phyloP scores from a whole-genome alignment of 1,140 invertebrate species.

The Solenopsis invicta region DNA sequence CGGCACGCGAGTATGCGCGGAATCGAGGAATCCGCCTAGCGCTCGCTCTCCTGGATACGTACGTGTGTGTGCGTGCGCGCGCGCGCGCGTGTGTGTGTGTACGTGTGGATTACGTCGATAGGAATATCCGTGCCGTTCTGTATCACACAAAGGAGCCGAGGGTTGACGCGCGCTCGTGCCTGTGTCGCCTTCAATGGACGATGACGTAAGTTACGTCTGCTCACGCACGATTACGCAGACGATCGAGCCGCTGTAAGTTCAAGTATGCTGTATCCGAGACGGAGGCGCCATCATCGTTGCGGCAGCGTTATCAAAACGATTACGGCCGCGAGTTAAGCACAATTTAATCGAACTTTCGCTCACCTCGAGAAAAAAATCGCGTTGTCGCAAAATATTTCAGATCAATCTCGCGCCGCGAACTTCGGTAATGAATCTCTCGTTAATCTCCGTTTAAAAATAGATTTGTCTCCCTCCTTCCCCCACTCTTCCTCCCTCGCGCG shows the following conservation, averaged over 20 bases:
- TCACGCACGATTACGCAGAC: slow-evolving; percentile 56
- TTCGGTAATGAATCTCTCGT: neutral
- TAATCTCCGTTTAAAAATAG: neutral
- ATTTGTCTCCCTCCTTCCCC: neutral
- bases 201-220: slow-evolving; percentile 61
- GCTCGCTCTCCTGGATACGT: too few species aligned
- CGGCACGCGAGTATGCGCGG: slow-evolving; percentile 58
- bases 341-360: neutral
- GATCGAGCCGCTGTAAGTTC: slow-evolving; percentile 39
- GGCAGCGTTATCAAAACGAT: neutral
- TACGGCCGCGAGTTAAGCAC: neutral
- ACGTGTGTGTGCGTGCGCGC: too few species aligned
- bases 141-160: slow-evolving; percentile 28
- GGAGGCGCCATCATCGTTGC: neutral
- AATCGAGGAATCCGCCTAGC: slow-evolving; percentile 27
- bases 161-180: slow-evolving; percentile 44
- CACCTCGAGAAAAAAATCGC: neutral
- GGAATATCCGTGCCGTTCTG: slow-evolving; percentile 40
- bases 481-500: neutral
- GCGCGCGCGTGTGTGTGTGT: neutral
- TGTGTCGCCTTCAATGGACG: slow-evolving; percentile 55
- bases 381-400: neutral
- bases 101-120: slow-evolving; percentile 44
- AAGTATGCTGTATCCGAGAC: neutral
- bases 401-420: too few species aligned